These are phyloP conservation scores for Hoplodrina ambigua DNA, from an alignment of 2,888 invertebrate species.

Conservation along the genomic window DNA sequence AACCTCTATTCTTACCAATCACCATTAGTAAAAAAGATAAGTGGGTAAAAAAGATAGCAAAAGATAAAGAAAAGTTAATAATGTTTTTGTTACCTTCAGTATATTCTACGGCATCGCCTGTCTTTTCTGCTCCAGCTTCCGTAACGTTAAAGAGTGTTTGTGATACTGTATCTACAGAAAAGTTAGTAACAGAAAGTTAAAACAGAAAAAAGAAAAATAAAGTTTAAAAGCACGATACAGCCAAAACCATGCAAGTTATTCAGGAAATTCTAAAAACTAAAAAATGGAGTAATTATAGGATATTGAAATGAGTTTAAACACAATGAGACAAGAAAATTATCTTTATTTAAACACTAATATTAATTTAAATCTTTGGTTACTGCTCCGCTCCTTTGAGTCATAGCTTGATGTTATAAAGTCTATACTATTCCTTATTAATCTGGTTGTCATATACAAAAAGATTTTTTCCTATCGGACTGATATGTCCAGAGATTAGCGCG, in stretches of 20 bases:
- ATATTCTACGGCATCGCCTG: slow-evolving; percentile 60
- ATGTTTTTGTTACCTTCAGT: slow-evolving; percentile 67
- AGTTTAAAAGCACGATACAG: slow-evolving; percentile 32
- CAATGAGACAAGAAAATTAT: slow-evolving; percentile 38
- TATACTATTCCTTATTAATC: too few species aligned
- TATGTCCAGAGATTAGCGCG: too few species aligned
- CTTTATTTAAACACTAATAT: slow-evolving; percentile 27
- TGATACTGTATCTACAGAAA: slow-evolving; percentile 76
- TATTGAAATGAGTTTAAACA: slow-evolving; percentile 43
- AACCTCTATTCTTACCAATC: slow-evolving; percentile 20
- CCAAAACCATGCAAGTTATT: slow-evolving; percentile 50
- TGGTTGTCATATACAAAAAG: too few species aligned
- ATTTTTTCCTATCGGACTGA: too few species aligned
- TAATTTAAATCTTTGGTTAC: too few species aligned
- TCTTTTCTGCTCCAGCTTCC: slow-evolving; percentile 61
- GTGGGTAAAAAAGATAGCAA: slow-evolving; percentile 10
- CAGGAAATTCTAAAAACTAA: slow-evolving; percentile 17
- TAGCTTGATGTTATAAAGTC: too few species aligned
- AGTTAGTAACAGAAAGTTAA: slow-evolving; percentile 62
- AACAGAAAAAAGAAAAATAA: slow-evolving; percentile 36
- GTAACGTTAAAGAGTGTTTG: slow-evolving; percentile 67
- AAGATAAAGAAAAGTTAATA: slow-evolving; percentile 31
- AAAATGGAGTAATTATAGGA: slow-evolving; percentile 36
- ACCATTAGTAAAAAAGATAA: slow-evolving; percentile 44
- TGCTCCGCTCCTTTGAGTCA: too few species aligned